Conservation (phyloP, 2,113 vertebrate species). For the Bubo bubo region DNA sequence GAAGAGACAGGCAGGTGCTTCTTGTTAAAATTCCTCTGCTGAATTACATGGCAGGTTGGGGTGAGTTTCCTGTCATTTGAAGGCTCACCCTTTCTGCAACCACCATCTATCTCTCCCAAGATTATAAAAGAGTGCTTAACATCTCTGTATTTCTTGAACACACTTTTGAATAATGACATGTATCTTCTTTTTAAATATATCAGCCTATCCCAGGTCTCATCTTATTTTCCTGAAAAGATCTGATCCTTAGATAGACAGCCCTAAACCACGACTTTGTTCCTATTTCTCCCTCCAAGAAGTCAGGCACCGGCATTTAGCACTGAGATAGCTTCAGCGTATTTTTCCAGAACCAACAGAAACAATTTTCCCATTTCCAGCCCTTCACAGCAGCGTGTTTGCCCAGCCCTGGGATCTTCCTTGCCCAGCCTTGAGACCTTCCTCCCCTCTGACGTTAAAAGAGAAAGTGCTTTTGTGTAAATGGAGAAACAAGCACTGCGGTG, state of each 20-base stretch:
- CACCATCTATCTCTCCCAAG: not conserved
- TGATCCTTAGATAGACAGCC: not conserved
- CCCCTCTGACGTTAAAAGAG: not conserved
- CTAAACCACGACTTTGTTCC: not conserved
- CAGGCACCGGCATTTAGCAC: not conserved
- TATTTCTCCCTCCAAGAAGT: not conserved
- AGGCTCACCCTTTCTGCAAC: not conserved
- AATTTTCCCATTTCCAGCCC: not conserved
- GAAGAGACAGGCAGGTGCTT: constrained; percentile 50
- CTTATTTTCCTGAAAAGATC: not conserved
- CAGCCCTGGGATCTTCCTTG: not conserved
- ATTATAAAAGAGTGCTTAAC: not conserved
- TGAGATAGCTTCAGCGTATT: not conserved
- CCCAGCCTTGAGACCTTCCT: not conserved
- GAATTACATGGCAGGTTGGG: constrained; percentile 16
- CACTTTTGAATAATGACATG: accelerated
- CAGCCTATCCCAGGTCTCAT: not conserved
- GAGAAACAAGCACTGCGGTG: not conserved
- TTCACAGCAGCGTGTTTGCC: not conserved
- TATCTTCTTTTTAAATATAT: not conserved
- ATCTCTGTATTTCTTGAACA: not conserved
- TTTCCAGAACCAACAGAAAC: not conserved
- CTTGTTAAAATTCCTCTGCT: constrained; percentile 58
- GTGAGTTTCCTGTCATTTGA: not conserved
- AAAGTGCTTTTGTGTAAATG: not conserved